Base-by-base conservation (phyloP, 2,888 invertebrate genomes). In the Phaonia tiefii region DNA sequence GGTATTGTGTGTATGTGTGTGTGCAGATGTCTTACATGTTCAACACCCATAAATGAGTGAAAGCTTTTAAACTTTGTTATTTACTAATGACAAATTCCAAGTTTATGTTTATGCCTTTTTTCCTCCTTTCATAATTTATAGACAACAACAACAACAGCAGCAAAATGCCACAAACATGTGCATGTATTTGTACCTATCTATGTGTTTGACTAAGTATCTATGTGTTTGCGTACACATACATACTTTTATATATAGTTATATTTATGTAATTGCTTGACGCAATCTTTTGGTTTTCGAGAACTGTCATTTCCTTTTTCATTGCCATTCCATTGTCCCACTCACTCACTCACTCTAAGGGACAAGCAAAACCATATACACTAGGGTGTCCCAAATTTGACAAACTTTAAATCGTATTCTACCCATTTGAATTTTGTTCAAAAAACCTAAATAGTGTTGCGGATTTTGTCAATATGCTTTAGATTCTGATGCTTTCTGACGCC, bases 261-360 rank as follows among this genome's bases (percentile, higher is more conserved):
- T 31, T 31, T 31, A 31, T 60, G 51, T 54, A 63, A 69, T 25
- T 63, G 51, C 46, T 72, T 67, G 63, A 67, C 51, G 20, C 51
- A 54, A 70, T 54, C 63, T 58, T 37, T 42, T 20, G 42, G 20
- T 42, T 60, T 63, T 39, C 22, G 63, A 63, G 78, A 81, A 78
- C 75, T 78, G 78, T 65, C 75, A 81, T 81, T 81, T 78, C 77
- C 81, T 75, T 75, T 60, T 3, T 31, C 31, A 8, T 31, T 31
- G 31, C 8, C 8, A 8, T 8, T 8, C 31, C 31, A 5, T 31
- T 31, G 31, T 8, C 31, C 31, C 31, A 5, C 4, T 8, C 31
- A 8, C 31, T 8, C 31, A 31, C 31, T 5, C 31, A n/a, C n/a
- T n/a, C n/a, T n/a, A n/a, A n/a, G n/a, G n/a, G n/a, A n/a, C n/a